Evolutionary conservation across 2,888 invertebrate genomes (phyloP), one percentile per base, ranked within the genome.

Genomic region (Cinara cedri): DNA sequence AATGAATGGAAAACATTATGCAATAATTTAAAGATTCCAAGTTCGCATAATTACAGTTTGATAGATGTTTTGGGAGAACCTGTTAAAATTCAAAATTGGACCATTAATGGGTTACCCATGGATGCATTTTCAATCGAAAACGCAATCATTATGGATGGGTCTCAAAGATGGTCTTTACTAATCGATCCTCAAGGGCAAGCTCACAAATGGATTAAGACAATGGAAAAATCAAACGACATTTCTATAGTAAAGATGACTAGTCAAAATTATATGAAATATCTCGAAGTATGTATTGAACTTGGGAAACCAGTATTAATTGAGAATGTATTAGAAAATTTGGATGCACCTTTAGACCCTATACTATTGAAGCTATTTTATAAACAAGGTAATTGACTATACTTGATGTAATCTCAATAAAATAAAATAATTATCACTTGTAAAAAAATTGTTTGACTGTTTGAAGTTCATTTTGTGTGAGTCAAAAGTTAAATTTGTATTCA

Each of bases 111-210:
- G 3, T 87, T 95, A 80, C 94, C 95, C 0, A 88, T 91, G 83
- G 95, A 95, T 86, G 87, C 89, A 10, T 94, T 94, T 87, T 94
- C 94, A 1, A 91, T 91, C 55, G 94, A 95, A 84, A 95, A 95
- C 86, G 94, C 91, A 72, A 92, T 95, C 72, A 94, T 95, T 84
- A 91, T 93, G 86, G 91, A 92, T 83, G 92, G 90, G 84, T 91
- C 93, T 0, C 90, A 91, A 85, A 88, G 91, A 81, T 92, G 91
- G 92, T 93, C 94, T 10, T 87, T 95, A 82, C 89, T 94, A 84
- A 90, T 95, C 80, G 94, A 95, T 87, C 94, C 94, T 1, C 93
- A 94, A 87, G 90, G 91, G 55, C 94, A 94, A 86, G 94, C 94
- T 1, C 93, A 92, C 85, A 91, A 91, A 85, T 95, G 94, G 94